Percentiles rank a stretch among this genome's conserved stretches.
Conservation (phyloP, 2,797 vertebrate genomes). For the Aselliscus stoliczkanus region DNA sequence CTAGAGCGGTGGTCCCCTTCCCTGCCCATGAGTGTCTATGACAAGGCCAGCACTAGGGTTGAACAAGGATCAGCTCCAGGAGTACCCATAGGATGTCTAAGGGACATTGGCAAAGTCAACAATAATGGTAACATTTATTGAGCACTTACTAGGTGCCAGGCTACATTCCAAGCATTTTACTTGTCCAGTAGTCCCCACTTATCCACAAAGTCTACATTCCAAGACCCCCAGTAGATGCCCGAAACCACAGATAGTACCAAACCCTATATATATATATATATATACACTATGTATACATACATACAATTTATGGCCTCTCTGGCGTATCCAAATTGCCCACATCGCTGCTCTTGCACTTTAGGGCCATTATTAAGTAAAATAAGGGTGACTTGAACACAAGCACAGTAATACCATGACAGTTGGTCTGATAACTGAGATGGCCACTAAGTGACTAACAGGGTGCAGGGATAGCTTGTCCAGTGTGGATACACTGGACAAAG, state of each 20-base stretch:
- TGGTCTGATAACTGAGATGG: neutral
- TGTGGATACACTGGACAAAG: neutral
- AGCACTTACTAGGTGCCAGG: neutral
- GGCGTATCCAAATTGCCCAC: neutral
- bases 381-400: neutral
- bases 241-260: neutral
- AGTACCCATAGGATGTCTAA: neutral
- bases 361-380: neutral
- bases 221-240: neutral
- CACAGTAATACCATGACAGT: rapidly evolving
- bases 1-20: neutral
- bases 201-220: neutral
- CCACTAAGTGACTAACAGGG: neutral
- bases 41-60: neutral
- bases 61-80: neutral
- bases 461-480: neutral
- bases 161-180: rapidly evolving
- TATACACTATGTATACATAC: neutral
- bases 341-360: neutral
- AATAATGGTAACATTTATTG: neutral
- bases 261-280: too few species aligned
- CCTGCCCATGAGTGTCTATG: neutral
- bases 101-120: neutral
- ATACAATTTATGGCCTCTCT: neutral
- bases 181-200: neutral